Conservation (phyloP, 2,797 vertebrate genomes). For the Cichlasoma orientale region DNA sequence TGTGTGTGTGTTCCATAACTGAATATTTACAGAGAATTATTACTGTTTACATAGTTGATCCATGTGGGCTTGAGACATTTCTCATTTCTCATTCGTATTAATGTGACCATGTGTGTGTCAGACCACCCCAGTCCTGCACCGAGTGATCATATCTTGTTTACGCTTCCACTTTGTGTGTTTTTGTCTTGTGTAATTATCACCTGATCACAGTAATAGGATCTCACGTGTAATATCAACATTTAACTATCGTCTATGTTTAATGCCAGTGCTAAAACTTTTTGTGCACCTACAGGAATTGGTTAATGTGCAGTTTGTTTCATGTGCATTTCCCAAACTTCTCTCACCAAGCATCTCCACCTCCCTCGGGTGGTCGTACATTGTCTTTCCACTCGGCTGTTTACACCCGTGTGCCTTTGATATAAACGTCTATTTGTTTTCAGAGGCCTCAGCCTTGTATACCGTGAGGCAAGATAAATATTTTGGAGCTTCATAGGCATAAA, state of each 20-base stretch:
- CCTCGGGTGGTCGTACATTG: slow-evolving; percentile 45
- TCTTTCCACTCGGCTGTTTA: slow-evolving; percentile 69
- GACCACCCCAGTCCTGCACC: slow-evolving; percentile 14
- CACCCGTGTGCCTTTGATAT: slow-evolving; percentile 70
- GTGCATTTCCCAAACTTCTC: slow-evolving; percentile 53
- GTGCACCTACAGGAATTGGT: slow-evolving; percentile 43
- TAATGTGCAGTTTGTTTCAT: slow-evolving; percentile 51
- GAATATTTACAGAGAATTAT: slow-evolving; percentile 28
- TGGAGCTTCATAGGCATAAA: slow-evolving; percentile 77
- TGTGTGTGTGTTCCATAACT: slow-evolving; percentile 14
- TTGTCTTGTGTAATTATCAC: slow-evolving; percentile 14
- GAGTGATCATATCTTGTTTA: slow-evolving; percentile 11
- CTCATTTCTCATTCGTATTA: slow-evolving; percentile 24
- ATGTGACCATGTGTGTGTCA: slow-evolving; percentile 24
- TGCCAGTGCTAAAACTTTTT: slow-evolving; percentile 6
- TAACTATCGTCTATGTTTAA: background rate
- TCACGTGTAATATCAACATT: background rate
- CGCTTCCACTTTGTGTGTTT: slow-evolving; percentile 4
- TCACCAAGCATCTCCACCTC: slow-evolving; percentile 40
- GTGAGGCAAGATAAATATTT: slow-evolving; percentile 80
- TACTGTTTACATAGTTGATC: slow-evolving; percentile 34
- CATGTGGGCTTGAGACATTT: slow-evolving; percentile 5
- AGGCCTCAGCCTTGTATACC: slow-evolving; percentile 61
- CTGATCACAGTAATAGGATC: background rate
- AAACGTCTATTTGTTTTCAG: slow-evolving; percentile 76